Evolutionary conservation across 1,140 invertebrate species (phyloP).

Genomic region (Phocides pigmalion): DNA sequence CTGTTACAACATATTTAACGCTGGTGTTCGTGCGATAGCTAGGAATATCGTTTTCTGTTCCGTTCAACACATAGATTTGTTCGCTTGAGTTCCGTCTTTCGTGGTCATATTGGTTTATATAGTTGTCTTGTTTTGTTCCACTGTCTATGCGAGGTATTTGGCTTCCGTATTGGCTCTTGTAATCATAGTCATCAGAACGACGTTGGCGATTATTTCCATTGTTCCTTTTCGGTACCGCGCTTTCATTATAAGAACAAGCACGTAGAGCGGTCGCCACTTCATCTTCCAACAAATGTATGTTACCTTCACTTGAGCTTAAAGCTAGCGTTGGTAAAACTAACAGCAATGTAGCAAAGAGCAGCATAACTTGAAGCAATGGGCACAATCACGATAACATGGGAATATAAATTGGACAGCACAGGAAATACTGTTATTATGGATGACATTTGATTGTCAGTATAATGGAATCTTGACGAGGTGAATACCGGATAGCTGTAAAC

Average conservation of each 20-base stretch:
- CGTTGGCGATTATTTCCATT: constrained; percentile 40
- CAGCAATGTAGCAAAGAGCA: constrained; percentile 42
- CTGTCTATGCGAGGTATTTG: constrained; percentile 52
- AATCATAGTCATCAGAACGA: constrained; percentile 40
- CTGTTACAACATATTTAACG: background rate
- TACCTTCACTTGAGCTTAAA: constrained; percentile 58
- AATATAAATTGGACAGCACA: constrained; percentile 31
- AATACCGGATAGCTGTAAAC: background rate
- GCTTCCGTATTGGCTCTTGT: constrained; percentile 25
- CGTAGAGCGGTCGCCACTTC: constrained; percentile 60
- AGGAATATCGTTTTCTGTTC: constrained; percentile 49
- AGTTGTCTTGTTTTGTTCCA: constrained; percentile 34
- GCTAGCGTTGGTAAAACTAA: constrained; percentile 45
- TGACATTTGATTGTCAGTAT: constrained; percentile 57
- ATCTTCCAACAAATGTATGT: constrained; percentile 66
- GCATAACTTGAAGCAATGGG: constrained; percentile 41
- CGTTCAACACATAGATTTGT: constrained; percentile 53
- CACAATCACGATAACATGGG: background rate
- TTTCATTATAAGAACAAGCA: constrained; percentile 44
- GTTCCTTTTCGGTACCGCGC: background rate
- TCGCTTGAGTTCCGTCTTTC: constrained; percentile 52
- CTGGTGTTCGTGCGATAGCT: constrained; percentile 32
- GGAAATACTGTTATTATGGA: constrained; percentile 56
- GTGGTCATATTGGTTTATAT: constrained; percentile 52
- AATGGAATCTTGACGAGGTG: background rate